These are phyloP conservation scores for Aethina tumida DNA, from an alignment of 1,140 invertebrate genomes.

Conservation along the genomic window DNA sequence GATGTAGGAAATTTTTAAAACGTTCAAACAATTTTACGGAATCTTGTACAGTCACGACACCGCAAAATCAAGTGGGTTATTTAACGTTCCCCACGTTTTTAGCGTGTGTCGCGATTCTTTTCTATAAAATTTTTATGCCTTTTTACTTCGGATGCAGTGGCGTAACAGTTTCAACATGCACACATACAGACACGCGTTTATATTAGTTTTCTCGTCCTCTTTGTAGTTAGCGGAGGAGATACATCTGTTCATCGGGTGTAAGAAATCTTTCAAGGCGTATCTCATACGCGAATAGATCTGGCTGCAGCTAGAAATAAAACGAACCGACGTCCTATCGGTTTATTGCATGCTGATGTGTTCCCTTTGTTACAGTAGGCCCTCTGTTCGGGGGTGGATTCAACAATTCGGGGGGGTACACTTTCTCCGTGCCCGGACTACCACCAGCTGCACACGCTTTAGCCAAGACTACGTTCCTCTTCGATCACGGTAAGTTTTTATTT, in stretches of 20 bases:
- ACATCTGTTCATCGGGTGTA: too few relatives aligned
- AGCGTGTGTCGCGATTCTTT: too few relatives aligned
- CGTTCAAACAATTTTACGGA: constrained; percentile 33
- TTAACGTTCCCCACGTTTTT: constrained; percentile 12
- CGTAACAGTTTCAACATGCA: too few relatives aligned
- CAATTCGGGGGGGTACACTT: constrained; percentile 29
- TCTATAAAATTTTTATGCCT: too few relatives aligned
- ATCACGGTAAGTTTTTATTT: constrained; percentile 30
- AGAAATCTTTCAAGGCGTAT: too few relatives aligned
- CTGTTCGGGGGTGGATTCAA: constrained; percentile 31
- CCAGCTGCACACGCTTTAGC: constrained; percentile 30
- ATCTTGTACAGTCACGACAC: constrained; percentile 33
- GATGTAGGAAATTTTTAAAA: constrained; percentile 24
- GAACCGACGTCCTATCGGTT: too few relatives aligned
- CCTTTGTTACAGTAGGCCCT: constrained; percentile 34
- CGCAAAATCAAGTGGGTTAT: constrained; percentile 19
- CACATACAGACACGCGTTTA: too few relatives aligned
- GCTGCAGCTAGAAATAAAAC: constrained; percentile 4
- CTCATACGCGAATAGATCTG: too few relatives aligned
- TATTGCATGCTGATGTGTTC: constrained; percentile 16
- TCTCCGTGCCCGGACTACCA: constrained; percentile 32
- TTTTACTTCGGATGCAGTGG: too few relatives aligned
- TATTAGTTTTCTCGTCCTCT: too few relatives aligned
- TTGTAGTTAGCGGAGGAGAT: too few relatives aligned
- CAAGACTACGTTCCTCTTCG: constrained; percentile 34